Evolutionary conservation across 2,797 vertebrate genomes (phyloP).

Genomic region (Delichon dasypus): DNA sequence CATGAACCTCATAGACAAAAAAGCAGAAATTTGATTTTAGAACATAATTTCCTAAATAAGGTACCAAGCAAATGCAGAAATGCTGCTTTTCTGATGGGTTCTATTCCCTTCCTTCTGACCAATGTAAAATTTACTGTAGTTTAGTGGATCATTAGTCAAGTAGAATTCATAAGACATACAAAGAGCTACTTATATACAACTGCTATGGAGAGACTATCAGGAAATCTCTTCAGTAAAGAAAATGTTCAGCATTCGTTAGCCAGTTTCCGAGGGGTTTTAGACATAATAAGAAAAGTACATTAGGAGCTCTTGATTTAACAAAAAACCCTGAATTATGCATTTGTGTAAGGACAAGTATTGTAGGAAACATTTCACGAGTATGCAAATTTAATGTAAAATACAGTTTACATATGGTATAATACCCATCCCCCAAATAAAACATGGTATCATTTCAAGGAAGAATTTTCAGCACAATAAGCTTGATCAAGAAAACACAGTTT

Average conservation of each 20-base stretch:
- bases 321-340: slow-evolving; percentile 46
- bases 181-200: background rate
- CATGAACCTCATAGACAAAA: background rate
- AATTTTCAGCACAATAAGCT: background rate
- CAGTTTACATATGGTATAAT: slow-evolving; percentile 6
- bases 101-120: background rate
- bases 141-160: background rate
- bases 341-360: slow-evolving; percentile 45
- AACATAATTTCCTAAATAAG: background rate
- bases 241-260: background rate
- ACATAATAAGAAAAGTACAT: slow-evolving; percentile 43
- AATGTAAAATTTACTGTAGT: background rate
- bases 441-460: background rate
- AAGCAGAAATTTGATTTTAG: background rate
- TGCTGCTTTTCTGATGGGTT: background rate
- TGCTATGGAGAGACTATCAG: background rate
- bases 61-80: background rate
- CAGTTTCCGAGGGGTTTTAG: slow-evolving; percentile 44
- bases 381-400: slow-evolving; percentile 53
- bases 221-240: slow-evolving; percentile 3
- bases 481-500: background rate
- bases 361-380: background rate
- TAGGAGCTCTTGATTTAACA: slow-evolving; percentile 50
- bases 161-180: background rate
- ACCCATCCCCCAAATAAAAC: slow-evolving; percentile 10